These are phyloP conservation scores for Syngnathus typhle DNA, from an alignment of 2,113 vertebrate genomes.

Conservation along the genomic window DNA sequence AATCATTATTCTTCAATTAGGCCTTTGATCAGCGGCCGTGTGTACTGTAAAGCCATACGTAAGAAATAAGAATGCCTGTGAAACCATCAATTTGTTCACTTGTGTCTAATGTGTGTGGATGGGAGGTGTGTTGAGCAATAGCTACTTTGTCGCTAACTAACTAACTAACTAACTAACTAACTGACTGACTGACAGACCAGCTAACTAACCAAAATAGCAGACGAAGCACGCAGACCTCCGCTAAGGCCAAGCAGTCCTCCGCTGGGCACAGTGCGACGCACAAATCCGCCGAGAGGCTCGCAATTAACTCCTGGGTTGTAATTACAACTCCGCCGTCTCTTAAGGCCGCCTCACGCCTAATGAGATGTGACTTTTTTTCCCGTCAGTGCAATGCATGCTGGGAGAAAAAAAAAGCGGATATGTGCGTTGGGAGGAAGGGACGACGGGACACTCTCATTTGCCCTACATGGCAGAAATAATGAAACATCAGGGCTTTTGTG, in stretches of 20 bases:
- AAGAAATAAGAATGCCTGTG: slow-evolving; percentile 49
- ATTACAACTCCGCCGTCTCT: slow-evolving; percentile 80
- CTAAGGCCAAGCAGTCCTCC: slow-evolving; percentile 18
- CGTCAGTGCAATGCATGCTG: slow-evolving; percentile 4
- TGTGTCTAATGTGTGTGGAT: slow-evolving; percentile 39
- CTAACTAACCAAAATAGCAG: neutral
- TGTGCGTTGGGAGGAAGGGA: slow-evolving; percentile 14
- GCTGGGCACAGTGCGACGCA: slow-evolving; percentile 30
- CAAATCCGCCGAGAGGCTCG: slow-evolving; percentile 48
- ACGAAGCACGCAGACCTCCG: neutral
- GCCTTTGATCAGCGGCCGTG: slow-evolving; percentile 85
- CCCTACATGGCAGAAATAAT: slow-evolving; percentile 60
- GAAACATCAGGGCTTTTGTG: slow-evolving; percentile 77
- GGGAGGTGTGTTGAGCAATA: neutral
- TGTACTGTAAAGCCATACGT: slow-evolving; percentile 74
- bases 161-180: neutral
- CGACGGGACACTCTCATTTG: slow-evolving; percentile 50
- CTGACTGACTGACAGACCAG: neutral
- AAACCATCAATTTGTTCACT: slow-evolving; percentile 69
- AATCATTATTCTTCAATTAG: slow-evolving; percentile 99
- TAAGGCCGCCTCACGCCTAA: slow-evolving; percentile 74
- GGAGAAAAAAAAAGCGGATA: neutral
- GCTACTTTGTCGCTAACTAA: neutral
- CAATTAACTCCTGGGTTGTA: slow-evolving; percentile 85
- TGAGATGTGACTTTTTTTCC: slow-evolving; percentile 74